Evolutionary conservation across 1,140 invertebrate genomes (phyloP).

Genomic region (Drosophila saltans): DNA sequence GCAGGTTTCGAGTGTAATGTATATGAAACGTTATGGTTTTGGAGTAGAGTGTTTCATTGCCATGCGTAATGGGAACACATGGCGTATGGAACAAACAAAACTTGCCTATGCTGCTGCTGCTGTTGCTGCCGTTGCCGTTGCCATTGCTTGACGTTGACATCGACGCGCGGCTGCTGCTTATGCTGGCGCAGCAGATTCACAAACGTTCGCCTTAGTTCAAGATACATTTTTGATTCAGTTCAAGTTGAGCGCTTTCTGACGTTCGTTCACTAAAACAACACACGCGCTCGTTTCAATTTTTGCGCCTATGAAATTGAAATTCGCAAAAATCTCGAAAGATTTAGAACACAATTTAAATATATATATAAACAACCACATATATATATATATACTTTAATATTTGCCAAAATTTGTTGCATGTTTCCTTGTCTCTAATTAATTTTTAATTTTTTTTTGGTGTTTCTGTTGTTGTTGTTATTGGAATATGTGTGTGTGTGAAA

Average conservation of each 20-base stretch:
- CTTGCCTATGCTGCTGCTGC: not conserved
- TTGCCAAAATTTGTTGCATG: not conserved
- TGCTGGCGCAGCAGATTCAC: slow-evolving; percentile 53
- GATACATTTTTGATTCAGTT: slow-evolving; percentile 62
- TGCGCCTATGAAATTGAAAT: slow-evolving; percentile 17
- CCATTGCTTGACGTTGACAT: slow-evolving; percentile 19
- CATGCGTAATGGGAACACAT: slow-evolving; percentile 7
- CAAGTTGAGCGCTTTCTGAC: slow-evolving; percentile 71
- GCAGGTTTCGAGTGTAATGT: slow-evolving; percentile 51
- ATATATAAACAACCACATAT: not conserved
- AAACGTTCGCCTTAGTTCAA: slow-evolving; percentile 53
- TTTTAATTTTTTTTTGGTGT: not conserved
- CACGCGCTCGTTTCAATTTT: slow-evolving; percentile 43
- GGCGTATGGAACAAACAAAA: slow-evolving; percentile 12
- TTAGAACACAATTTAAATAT: slow-evolving; percentile 2
- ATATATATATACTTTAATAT: not conserved
- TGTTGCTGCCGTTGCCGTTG: too few species aligned
- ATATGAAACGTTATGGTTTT: slow-evolving; percentile 23
- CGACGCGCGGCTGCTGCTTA: slow-evolving; percentile 42
- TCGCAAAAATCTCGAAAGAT: slow-evolving; percentile 6
- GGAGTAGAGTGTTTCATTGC: slow-evolving; percentile 22
- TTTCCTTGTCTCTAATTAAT: not conserved
- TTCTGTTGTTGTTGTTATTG: slow-evolving; percentile 6
- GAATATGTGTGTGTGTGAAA: slow-evolving; percentile 3
- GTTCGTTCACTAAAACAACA: slow-evolving; percentile 64